Conservation (phyloP, 2,888 invertebrate genomes). For the Plusia festucae region DNA sequence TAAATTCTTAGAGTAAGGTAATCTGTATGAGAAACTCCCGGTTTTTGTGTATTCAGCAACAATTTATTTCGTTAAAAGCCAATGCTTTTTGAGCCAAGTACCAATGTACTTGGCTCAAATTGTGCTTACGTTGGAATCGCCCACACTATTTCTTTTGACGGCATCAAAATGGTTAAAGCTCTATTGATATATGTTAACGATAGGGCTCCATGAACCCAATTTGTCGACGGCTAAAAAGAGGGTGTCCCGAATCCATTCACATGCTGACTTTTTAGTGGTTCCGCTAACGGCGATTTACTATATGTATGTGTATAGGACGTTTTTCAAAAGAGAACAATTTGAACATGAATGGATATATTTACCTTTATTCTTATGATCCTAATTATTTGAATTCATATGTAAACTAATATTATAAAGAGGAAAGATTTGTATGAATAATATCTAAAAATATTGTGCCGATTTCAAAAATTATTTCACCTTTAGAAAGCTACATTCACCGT, state of each 20-base stretch:
- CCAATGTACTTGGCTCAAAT: constrained; percentile 2
- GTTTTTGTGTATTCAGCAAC: constrained; percentile 25
- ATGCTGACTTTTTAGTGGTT: background rate
- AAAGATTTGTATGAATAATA: too few relatives aligned
- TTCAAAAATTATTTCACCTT: too few relatives aligned
- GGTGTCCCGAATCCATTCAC: background rate
- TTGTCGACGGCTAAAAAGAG: background rate
- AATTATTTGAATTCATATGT: too few relatives aligned
- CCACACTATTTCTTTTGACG: constrained; percentile 12
- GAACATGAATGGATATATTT: background rate
- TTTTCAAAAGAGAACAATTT: background rate
- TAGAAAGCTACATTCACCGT: too few relatives aligned
- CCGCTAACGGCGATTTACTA: background rate
- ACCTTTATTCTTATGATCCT: background rate
- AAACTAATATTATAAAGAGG: too few relatives aligned
- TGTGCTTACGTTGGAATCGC: background rate
- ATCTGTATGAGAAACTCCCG: constrained; percentile 35
- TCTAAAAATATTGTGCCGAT: too few relatives aligned
- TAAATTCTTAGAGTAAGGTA: constrained; percentile 34
- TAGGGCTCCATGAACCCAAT: constrained; percentile 1
- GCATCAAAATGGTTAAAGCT: constrained; percentile 4
- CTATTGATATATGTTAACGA: constrained; percentile 3
- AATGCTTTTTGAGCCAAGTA: too few relatives aligned
- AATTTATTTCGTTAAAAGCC: constrained; percentile 20
- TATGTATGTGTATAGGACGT: background rate